Evolutionary conservation across 2,888 invertebrate genomes (phyloP).

Genomic region (Pterobdella sp.): DNA sequence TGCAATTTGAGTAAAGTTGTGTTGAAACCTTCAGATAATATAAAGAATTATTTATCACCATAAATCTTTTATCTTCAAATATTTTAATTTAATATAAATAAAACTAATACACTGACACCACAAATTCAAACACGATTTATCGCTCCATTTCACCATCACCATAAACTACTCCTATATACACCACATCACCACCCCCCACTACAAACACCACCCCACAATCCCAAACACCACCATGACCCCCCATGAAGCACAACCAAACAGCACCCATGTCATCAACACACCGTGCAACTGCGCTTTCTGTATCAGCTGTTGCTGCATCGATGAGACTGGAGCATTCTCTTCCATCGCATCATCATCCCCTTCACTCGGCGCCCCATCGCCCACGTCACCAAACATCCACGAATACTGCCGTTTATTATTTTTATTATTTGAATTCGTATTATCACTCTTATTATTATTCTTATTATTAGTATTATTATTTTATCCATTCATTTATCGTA

Average conservation of each 20-base stretch:
- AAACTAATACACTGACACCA: too few relatives aligned
- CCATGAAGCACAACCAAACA: not conserved
- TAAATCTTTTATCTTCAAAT: too few relatives aligned
- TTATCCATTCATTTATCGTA: not conserved
- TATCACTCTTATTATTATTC: not conserved
- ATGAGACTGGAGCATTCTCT: slow-evolving; percentile 34
- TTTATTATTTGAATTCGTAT: not conserved
- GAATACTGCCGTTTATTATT: too few relatives aligned
- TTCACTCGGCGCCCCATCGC: slow-evolving; percentile 47
- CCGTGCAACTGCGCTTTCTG: slow-evolving; percentile 36
- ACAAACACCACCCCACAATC: not conserved
- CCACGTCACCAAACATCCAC: slow-evolving; percentile 69
- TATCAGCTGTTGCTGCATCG: slow-evolving; percentile 39
- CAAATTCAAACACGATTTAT: too few relatives aligned
- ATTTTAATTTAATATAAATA: too few relatives aligned
- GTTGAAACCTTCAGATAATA: too few relatives aligned
- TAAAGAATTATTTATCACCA: too few relatives aligned
- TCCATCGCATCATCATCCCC: slow-evolving; percentile 41
- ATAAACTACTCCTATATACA: too few relatives aligned
- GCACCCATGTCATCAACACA: not conserved
- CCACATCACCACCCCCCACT: not conserved
- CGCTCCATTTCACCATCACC: too few relatives aligned
- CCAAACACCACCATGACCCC: not conserved
- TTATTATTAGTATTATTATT: not conserved
- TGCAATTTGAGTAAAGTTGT: too few relatives aligned